Base-by-base conservation (phyloP, 2,113 vertebrate genomes). In the Sinocyclocheilus anophthalmus region DNA sequence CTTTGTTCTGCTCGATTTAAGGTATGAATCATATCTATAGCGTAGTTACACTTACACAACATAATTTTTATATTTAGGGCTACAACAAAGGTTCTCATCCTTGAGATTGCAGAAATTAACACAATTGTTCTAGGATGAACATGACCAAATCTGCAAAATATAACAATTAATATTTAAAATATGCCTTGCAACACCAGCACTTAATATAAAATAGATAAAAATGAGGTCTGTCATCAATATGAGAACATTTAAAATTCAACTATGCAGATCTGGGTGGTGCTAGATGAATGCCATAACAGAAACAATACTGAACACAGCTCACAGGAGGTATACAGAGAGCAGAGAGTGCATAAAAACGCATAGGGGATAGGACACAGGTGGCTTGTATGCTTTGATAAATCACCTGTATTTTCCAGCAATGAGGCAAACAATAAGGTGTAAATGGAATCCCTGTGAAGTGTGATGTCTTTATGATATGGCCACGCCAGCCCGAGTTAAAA, bases 381-480 rank as follows among this genome's bases (percentile, higher is more conserved):
- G 94, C 93, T 94, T 93, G 92, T 91, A 91, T 89, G 94, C 93
- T 94, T 93, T 94, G 94, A 95, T 95, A 96, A 96, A 96, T 96
- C 95, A 96, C 95, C 94, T 94, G 94, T 93, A 95, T 97, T 97
- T 95, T 95, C 95, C 94, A 95, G 94, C 95, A 95, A 96, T 94
- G 93, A 96, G 94, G 95, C 95, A 96, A 96, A 97, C 95, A 96
- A 95, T 96, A 95, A 95, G 92, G 95, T 95, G 96, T 93, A 95
- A 96, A 97, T 96, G 94, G 96, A 96, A 96, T 94, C 94, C 93
- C 95, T 94, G 94, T 96, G 94, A 94, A 95, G 95, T 92, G 94
- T 96, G 95, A 96, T 94, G 94, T 93, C 95, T 93, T 93, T 85
- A 93, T 93, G 92, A 91, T 93, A 93, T 90, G 86, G 90, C 91